These are phyloP conservation scores for Rana temporaria DNA, from an alignment of 2,113 vertebrate genomes.

Conservation along the genomic window DNA sequence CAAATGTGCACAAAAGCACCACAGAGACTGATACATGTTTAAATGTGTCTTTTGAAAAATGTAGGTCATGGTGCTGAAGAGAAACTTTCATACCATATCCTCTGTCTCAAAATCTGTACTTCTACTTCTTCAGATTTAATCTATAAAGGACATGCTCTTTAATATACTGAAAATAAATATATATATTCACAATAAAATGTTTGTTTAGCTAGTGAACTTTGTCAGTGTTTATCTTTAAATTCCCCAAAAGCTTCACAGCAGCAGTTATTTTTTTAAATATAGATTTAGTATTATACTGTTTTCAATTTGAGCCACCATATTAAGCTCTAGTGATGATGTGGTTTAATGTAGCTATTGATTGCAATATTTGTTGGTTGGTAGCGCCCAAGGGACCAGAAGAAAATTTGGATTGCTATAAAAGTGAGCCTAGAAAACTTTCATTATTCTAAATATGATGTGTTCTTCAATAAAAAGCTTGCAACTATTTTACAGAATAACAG, in stretches of 20 bases:
- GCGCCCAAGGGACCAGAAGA: no score
- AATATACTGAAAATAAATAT: neutral
- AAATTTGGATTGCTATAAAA: no score
- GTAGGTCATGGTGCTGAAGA: neutral
- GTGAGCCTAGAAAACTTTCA: no score
- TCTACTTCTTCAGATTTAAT: neutral
- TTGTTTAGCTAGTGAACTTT: neutral
- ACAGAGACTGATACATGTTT: neutral
- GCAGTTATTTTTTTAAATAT: no score
- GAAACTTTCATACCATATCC: neutral
- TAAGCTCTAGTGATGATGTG: no score
- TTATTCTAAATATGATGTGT: no score
- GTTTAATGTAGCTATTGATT: no score
- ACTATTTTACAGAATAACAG: no score
- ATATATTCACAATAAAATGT: neutral
- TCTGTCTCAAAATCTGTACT: neutral
- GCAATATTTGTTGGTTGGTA: no score
- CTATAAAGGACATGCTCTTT: neutral
- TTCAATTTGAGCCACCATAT: no score
- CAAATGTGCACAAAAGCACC: neutral
- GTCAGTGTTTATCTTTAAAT: neutral
- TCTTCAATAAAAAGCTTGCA: no score
- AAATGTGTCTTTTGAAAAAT: constrained; percentile 4
- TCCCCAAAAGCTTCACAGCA: neutral
- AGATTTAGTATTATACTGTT: no score